phyloP scores from a whole-genome alignment of 1,140 invertebrate species.

The Bombus soroeensis region DNA sequence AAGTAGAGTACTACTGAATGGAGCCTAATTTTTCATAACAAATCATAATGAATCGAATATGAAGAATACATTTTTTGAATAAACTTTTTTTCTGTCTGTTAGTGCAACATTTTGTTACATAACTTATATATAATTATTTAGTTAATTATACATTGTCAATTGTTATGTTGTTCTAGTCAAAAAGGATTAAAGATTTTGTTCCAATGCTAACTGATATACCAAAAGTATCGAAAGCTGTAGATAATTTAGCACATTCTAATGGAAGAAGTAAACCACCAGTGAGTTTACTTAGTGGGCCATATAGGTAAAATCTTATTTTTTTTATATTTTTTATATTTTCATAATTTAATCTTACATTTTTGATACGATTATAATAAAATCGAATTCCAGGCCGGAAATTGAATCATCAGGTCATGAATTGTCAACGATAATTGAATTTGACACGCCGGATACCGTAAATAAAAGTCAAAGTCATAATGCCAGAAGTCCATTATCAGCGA shows the following conservation, averaged over 20 bases:
- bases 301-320: constrained; percentile 61
- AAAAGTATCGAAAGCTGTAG: constrained; percentile 61
- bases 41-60: neutral
- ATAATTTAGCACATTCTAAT: constrained; percentile 30
- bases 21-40: neutral
- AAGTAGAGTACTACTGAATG: neutral
- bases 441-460: constrained; percentile 82
- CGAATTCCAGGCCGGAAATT: constrained; percentile 67
- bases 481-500: constrained; percentile 55
- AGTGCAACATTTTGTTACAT: neutral
- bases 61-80: neutral
- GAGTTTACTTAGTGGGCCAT: constrained; percentile 68
- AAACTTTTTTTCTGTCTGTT: neutral
- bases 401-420: constrained; percentile 83
- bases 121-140: neutral
- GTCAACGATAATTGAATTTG: constrained; percentile 87
- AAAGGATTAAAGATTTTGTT: constrained; percentile 56
- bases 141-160: neutral
- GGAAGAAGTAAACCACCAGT: constrained; percentile 71
- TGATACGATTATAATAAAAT: neutral
- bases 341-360: neutral
- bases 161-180: constrained; percentile 48
- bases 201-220: constrained; percentile 72
- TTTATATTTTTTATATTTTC: neutral
- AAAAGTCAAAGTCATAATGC: constrained; percentile 65